These are phyloP conservation scores for Euleptes europaea DNA, from an alignment of 2,113 vertebrate species.

Conservation along the genomic window DNA sequence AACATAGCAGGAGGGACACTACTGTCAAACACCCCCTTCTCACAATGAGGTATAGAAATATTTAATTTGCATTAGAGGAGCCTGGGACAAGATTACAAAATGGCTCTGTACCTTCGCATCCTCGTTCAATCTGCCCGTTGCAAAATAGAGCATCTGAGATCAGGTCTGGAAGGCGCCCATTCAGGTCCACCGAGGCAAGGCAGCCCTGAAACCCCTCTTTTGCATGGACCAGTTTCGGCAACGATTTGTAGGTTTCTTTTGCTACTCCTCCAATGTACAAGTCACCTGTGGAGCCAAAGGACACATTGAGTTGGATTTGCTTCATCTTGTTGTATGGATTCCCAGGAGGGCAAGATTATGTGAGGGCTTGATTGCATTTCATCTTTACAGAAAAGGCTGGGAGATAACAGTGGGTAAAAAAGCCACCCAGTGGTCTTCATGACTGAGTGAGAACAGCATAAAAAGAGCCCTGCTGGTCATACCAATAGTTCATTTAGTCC, in stretches of 20 bases:
- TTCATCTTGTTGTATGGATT: background rate
- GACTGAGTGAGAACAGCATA: no score
- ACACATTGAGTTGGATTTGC: conserved; percentile 13
- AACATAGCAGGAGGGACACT: background rate
- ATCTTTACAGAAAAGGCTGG: background rate
- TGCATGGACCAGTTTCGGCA: conserved; percentile 94
- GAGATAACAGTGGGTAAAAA: background rate
- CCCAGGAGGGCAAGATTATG: background rate
- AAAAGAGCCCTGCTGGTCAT: no score
- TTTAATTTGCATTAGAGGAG: background rate
- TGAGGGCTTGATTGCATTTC: background rate
- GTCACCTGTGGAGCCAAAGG: conserved; percentile 80
- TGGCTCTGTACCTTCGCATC: conserved; percentile 89
- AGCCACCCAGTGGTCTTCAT: background rate
- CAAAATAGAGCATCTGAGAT: conserved; percentile 94
- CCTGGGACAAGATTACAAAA: background rate
- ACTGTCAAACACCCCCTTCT: background rate
- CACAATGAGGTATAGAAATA: background rate
- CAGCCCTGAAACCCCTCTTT: conserved; percentile 97
- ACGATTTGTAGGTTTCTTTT: conserved; percentile 92
- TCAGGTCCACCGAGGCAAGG: conserved; percentile 93
- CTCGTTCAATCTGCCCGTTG: conserved; percentile 95
- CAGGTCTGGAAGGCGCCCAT: conserved; percentile 92
- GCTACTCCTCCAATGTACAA: conserved; percentile 93
- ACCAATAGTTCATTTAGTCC: no score